Evolutionary conservation across 2,888 invertebrate genomes (phyloP), one percentile per base, ranked within the genome.

Genomic region (Sinohyriopsis cumingii): DNA sequence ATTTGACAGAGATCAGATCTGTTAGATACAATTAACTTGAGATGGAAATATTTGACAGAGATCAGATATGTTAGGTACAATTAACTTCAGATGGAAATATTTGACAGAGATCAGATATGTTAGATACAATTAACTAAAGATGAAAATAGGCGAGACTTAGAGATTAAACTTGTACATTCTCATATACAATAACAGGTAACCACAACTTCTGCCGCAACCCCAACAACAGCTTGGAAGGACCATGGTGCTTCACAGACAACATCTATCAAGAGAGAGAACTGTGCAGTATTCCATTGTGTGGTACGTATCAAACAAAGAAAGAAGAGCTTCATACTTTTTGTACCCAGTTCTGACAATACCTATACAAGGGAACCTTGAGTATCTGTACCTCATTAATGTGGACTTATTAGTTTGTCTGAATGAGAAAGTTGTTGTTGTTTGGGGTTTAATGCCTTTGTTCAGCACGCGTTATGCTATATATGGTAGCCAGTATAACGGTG

Each of bases 121-220:
- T 45, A 45, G 15, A 45, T 45, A 45, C 15, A 12, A 15, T 15
- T 45, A 45, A 45, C 45, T 45, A 3, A 9, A 45, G 45, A 45
- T 45, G 45, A 15, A 45, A 12, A 12, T 15, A 15, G 3, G 15
- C 5, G 59, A 59, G 22, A 19, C 15, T 0, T 59, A 18, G 59
- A 59, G 24, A 59, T 59, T 3, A n/a, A 59, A n/a, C 18, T n/a
- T 59, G 12, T 12, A 22, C 59, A 3, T 59, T 59, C 63, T 45
- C 45, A 45, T 45, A 45, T 15, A 45, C 33, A 33, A 33, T 9
- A 33, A 9, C 78, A 83, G 96, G 95, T 24, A 86, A 89, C 59
- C 96, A 97, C 88, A 96, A 95, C 86, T 97, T 94, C 89, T 94
- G 93, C 85, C 94, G 98, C 74, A 98, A 99, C 91, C 98, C 98